phyloP scores from a whole-genome alignment of 2,797 vertebrate species.

The Lagodon rhomboides region DNA sequence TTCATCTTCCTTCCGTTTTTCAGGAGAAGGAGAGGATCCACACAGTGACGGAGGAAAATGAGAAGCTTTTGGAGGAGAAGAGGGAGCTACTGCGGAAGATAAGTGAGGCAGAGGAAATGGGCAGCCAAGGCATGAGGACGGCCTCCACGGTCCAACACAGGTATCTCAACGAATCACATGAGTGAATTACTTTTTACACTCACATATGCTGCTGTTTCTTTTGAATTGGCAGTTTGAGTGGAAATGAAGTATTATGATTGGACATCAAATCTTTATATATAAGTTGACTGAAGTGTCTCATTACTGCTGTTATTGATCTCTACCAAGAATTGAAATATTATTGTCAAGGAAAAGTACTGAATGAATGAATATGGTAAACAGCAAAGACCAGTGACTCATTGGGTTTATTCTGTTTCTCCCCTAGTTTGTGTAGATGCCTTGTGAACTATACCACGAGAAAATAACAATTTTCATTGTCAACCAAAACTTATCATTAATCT shows the following conservation, averaged over 20 bases:
- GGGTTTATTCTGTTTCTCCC: background rate
- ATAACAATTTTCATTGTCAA: background rate
- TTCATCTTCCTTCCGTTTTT: background rate
- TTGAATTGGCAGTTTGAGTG: background rate
- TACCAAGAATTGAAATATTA: background rate
- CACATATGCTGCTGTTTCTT: background rate
- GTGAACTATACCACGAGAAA: no score
- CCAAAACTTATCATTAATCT: background rate
- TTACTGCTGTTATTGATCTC: background rate
- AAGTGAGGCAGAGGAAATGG: slow-evolving; percentile 88
- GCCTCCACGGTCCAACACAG: slow-evolving; percentile 88
- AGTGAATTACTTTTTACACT: background rate
- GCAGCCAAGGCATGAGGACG: slow-evolving; percentile 80
- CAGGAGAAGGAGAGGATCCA: slow-evolving; percentile 90
- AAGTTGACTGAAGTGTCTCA: background rate
- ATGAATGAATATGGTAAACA: background rate
- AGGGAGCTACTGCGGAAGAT: slow-evolving; percentile 88
- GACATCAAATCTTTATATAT: background rate
- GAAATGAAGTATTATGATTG: slow-evolving; percentile 1
- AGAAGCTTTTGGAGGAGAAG: slow-evolving; percentile 91
- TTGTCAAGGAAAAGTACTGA: background rate
- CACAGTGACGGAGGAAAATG: slow-evolving; percentile 90
- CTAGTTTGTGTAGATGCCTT: background rate
- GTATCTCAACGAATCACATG: slow-evolving; percentile 72
- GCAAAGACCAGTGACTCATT: background rate